Percentiles rank a stretch among this genome's conserved stretches.
Conservation (phyloP, 2,888 invertebrate genomes). For the Trypoxylon attenuatum region DNA sequence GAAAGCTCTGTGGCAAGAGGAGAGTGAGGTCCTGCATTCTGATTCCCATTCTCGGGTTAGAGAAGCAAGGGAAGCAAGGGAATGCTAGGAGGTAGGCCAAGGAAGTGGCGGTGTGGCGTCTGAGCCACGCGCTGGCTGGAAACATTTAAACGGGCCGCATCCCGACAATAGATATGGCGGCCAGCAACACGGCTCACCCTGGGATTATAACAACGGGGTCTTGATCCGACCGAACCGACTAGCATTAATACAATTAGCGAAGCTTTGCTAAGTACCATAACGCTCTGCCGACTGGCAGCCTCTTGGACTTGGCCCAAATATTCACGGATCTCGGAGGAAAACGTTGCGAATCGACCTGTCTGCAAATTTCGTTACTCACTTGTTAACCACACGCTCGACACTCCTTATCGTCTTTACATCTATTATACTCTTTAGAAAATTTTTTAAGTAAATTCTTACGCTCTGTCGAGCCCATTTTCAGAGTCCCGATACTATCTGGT, state of each 20-base stretch:
- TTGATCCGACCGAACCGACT: slow-evolving; percentile 67
- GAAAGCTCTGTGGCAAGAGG: neutral
- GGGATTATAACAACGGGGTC: slow-evolving; percentile 64
- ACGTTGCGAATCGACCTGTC: slow-evolving; percentile 30
- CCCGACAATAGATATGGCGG: slow-evolving; percentile 60
- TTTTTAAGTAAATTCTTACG: too few relatives aligned
- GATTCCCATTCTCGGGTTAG: neutral
- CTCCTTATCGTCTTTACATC: too few relatives aligned
- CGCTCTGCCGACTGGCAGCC: slow-evolving; percentile 49
- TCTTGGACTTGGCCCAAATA: slow-evolving; percentile 70
- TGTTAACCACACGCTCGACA: neutral
- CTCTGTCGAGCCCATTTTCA: too few relatives aligned
- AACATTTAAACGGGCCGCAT: slow-evolving; percentile 43
- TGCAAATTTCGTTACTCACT: slow-evolving; percentile 43
- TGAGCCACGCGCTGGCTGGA: slow-evolving; percentile 15
- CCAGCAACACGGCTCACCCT: slow-evolving; percentile 54
- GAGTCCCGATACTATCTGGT: too few relatives aligned
- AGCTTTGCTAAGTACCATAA: slow-evolving; percentile 70
- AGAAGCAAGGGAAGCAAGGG: neutral
- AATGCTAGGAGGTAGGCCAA: too few relatives aligned
- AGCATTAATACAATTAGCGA: slow-evolving; percentile 73
- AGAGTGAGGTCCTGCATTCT: too few relatives aligned
- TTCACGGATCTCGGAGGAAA: slow-evolving; percentile 45
- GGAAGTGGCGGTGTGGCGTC: too few relatives aligned
- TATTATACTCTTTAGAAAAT: too few relatives aligned